These are phyloP conservation scores for Lanius ludovicianus DNA, from an alignment of 2,113 vertebrate genomes.

Conservation along the genomic window DNA sequence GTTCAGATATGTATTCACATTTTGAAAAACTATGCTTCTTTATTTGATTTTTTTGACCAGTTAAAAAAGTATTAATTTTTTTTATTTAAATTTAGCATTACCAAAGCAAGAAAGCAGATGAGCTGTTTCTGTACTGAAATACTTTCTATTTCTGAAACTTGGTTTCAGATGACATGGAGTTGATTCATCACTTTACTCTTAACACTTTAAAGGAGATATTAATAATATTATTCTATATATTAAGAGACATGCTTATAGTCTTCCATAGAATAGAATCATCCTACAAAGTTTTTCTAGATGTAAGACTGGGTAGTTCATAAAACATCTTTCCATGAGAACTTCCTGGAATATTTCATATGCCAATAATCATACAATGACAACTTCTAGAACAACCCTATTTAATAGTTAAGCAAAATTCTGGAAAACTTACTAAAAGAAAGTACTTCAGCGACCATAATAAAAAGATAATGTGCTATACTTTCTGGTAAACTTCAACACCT, in stretches of 20 bases:
- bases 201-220: not conserved
- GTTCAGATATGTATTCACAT: fast-evolving
- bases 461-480: not conserved
- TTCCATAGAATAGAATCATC: not conserved
- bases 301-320: fast-evolving
- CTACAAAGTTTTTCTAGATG: not conserved
- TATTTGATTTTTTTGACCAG: not conserved
- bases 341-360: not conserved
- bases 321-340: not conserved
- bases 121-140: not conserved
- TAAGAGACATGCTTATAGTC: not conserved
- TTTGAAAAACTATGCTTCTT: not conserved
- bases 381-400: not conserved
- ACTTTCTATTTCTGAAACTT: not conserved
- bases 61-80: not conserved
- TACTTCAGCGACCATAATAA: not conserved
- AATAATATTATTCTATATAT: not conserved
- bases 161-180: not conserved
- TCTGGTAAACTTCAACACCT: not conserved
- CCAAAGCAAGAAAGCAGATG: not conserved
- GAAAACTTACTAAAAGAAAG: not conserved
- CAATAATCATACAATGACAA: not conserved
- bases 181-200: not conserved
- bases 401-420: not conserved
- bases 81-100: not conserved